phyloP scores from a whole-genome alignment of 2,888 invertebrate species.

The Quadroppia sp. region DNA sequence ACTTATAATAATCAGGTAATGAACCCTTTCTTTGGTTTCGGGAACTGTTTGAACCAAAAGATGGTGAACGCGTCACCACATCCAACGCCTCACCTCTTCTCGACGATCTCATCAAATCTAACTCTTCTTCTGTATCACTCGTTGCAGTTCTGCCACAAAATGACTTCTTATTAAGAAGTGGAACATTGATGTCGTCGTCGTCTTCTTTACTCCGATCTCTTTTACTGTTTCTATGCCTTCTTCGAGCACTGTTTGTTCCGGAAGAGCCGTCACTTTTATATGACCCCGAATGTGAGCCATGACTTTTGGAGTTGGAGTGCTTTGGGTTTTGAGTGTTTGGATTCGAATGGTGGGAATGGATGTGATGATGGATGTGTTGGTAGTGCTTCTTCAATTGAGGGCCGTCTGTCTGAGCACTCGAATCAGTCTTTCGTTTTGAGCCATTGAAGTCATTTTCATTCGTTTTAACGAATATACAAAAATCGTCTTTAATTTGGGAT shows the following conservation, averaged over 20 bases:
- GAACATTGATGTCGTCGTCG: conserved; percentile 31
- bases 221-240: conserved; percentile 19
- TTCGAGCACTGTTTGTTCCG: conserved; percentile 25
- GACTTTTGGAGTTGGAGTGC: not conserved
- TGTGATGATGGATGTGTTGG: conserved; percentile 6
- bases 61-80: not conserved
- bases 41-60: conserved; percentile 25
- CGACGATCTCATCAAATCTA: conserved; percentile 20
- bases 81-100: not conserved
- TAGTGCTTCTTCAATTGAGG: conserved; percentile 8
- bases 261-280: conserved; percentile 29
- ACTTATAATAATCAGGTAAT: conserved; percentile 41
- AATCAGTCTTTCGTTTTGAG: conserved; percentile 2
- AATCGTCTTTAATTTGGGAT: conserved; percentile 32
- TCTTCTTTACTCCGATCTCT: conserved; percentile 14
- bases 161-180: not conserved
- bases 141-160: conserved; percentile 2
- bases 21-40: conserved; percentile 31
- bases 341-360: not conserved
- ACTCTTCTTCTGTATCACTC: conserved; percentile 30
- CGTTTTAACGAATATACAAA: conserved; percentile 21
- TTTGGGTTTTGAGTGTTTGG: not conserved
- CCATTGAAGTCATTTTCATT: not conserved
- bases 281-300: conserved; percentile 13
- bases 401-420: conserved; percentile 18